These are phyloP conservation scores for Danio albolineatus DNA, from an alignment of 2,797 vertebrate species.

Conservation along the genomic window DNA sequence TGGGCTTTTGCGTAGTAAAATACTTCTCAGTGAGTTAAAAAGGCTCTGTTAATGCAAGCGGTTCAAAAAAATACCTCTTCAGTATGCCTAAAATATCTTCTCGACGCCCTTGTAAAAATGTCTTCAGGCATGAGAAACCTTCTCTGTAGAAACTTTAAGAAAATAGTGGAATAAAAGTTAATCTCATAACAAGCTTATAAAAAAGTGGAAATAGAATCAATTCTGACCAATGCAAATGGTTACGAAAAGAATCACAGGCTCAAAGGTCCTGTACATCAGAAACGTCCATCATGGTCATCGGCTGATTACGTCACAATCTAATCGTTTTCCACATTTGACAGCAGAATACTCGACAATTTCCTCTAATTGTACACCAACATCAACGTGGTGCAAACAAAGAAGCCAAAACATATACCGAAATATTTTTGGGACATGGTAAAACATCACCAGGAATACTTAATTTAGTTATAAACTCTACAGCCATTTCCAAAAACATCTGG, in stretches of 20 bases:
- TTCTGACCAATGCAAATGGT: slow-evolving; percentile 26
- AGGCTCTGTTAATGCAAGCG: slow-evolving; percentile 62
- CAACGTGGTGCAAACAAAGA: slow-evolving; percentile 15
- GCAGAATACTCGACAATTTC: not conserved
- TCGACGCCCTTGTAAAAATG: slow-evolving; percentile 68
- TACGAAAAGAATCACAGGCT: not conserved
- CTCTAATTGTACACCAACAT: slow-evolving; percentile 18
- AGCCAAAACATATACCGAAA: slow-evolving; percentile 18
- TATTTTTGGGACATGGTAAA: slow-evolving; percentile 13
- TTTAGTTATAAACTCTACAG: not conserved
- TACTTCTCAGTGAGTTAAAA: slow-evolving; percentile 69
- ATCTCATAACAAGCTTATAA: slow-evolving; percentile 51
- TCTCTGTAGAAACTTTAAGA: slow-evolving; percentile 71
- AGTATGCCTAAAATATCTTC: slow-evolving; percentile 75
- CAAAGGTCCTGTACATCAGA: not conserved
- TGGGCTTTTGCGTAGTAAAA: slow-evolving; percentile 83
- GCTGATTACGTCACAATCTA: slow-evolving; percentile 21
- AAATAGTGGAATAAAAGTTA: slow-evolving; percentile 58
- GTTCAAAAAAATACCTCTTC: slow-evolving; percentile 58
- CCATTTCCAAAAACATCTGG: slow-evolving; percentile 33
- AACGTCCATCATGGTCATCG: not conserved
- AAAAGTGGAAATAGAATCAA: slow-evolving; percentile 41
- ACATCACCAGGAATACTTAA: not conserved
- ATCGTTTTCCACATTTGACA: not conserved
- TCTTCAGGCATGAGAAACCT: slow-evolving; percentile 75